Conservation (phyloP, 2,888 invertebrate genomes). For the Nymphalis c-album region DNA sequence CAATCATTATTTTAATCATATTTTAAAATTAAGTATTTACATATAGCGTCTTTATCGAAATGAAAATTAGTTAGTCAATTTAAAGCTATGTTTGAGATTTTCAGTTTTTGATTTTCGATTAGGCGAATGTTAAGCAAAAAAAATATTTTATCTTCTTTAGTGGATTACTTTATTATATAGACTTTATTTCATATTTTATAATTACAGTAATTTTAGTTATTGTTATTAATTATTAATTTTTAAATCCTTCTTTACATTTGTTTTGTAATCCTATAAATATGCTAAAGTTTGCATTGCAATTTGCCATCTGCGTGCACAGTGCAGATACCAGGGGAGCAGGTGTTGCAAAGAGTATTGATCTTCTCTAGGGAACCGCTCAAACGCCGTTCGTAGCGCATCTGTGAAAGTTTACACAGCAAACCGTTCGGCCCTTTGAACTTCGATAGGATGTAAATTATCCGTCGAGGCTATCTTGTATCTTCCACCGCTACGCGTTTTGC, state of each 20-base stretch:
- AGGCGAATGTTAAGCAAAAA: too few species aligned
- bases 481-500: neutral
- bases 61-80: neutral
- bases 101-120: neutral
- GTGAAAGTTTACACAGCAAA: slow-evolving; percentile 52
- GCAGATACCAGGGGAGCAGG: slow-evolving; percentile 50
- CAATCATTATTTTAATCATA: too few species aligned
- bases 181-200: too few species aligned
- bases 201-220: too few species aligned
- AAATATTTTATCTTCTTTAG: too few species aligned
- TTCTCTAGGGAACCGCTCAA: slow-evolving; percentile 50
- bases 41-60: too few species aligned
- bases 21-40: too few species aligned
- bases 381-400: slow-evolving; percentile 47
- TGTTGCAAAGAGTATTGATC: slow-evolving; percentile 48
- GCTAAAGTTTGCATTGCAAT: neutral
- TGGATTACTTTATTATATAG: too few species aligned
- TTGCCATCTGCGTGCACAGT: slow-evolving; percentile 27
- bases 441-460: slow-evolving; percentile 45
- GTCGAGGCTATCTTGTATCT: slow-evolving; percentile 2
- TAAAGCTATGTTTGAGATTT: neutral
- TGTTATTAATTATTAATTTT: too few species aligned
- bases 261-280: neutral
- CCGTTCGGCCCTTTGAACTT: slow-evolving; percentile 54
- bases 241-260: too few species aligned